Percentiles rank a stretch among this genome's conserved stretches.
Conservation (phyloP, 2,888 invertebrate genomes). For the Cerastoderma edule region DNA sequence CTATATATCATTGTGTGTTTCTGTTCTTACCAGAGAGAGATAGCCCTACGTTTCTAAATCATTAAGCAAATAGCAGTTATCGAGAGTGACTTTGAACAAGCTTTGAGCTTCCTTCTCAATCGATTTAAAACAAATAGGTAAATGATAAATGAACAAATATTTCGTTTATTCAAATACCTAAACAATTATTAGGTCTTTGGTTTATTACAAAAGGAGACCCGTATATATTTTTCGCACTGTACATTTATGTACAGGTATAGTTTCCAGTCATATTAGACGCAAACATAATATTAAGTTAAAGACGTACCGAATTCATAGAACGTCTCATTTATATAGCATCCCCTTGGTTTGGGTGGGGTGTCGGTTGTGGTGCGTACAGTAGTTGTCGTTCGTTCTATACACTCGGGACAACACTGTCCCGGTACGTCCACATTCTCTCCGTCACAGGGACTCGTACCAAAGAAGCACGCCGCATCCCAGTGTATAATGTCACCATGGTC, state of each 20-base stretch:
- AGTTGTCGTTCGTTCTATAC: neutral
- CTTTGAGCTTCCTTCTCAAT: neutral
- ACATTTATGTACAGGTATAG: neutral
- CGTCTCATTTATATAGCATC: slow-evolving; percentile 3
- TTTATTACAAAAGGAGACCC: neutral
- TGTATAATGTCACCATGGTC: neutral
- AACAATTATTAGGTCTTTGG: neutral
- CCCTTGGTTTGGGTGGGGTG: neutral
- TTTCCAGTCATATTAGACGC: neutral
- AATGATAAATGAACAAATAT: neutral
- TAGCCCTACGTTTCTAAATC: neutral
- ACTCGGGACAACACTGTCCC: slow-evolving; percentile 16
- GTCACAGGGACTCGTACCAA: neutral
- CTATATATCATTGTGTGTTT: neutral
- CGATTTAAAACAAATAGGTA: neutral
- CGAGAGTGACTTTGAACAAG: neutral
- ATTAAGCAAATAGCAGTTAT: neutral
- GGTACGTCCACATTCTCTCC: neutral
- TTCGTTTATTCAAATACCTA: neutral
- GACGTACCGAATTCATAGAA: slow-evolving; percentile 8
- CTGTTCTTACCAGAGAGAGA: neutral
- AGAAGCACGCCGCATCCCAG: slow-evolving; percentile 17
- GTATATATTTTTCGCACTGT: neutral
- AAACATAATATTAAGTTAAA: neutral
- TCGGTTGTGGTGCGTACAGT: neutral